Base-by-base conservation (phyloP, 2,113 vertebrate species). In the Eublepharis macularius region DNA sequence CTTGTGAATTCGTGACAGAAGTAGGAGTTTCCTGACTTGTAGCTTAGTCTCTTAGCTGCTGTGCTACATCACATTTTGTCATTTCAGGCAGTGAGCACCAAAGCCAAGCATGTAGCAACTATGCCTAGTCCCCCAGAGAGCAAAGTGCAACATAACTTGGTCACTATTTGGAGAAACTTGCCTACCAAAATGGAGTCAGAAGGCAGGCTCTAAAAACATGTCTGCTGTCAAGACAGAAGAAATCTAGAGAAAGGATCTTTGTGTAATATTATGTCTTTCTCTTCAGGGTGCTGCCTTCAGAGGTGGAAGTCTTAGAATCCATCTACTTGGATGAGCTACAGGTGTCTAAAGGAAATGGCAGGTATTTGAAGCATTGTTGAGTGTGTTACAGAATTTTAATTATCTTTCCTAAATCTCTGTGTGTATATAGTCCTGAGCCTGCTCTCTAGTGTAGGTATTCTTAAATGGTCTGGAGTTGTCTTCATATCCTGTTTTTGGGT, bases 251-350 rank as follows among this genome's bases (percentile, higher is more conserved):
- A 63, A 87, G 36, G 2, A 10, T n/a, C 24, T 6, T n/a, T 34
- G 13, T 85, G 11, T 73, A 39, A 86, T 1, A 1, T 13, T 0
- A 1, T 2, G 4, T 63, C 73, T 86, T n/a, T 93, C 77, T 88
- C 76, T 79, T 89, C 94, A 99, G 98, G 90, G 95, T 96, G 66
- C 92, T 96, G 85, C 94, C 88, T 91, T 96, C 96, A 88, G 98
- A 99, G 90, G 96, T 98, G 72, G 98, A 99, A 95, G 98, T 99
- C 76, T 95, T 99, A 88, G 96, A 98, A 92, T 99, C 98, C 79
- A 99, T 99, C 93, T 99, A 99, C 85, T 95, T 98, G 96, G 98
- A 98, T 60, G 98, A 99, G 80, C 95, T 99, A 92, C 94, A 93
- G 63, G 97, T 98, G 84, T 85, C 85, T 81, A 95, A 93, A 90